Evolutionary conservation across 2,888 invertebrate species (phyloP), one percentile per base, ranked within the genome.

Genomic region (Pseudococcus viburni): DNA sequence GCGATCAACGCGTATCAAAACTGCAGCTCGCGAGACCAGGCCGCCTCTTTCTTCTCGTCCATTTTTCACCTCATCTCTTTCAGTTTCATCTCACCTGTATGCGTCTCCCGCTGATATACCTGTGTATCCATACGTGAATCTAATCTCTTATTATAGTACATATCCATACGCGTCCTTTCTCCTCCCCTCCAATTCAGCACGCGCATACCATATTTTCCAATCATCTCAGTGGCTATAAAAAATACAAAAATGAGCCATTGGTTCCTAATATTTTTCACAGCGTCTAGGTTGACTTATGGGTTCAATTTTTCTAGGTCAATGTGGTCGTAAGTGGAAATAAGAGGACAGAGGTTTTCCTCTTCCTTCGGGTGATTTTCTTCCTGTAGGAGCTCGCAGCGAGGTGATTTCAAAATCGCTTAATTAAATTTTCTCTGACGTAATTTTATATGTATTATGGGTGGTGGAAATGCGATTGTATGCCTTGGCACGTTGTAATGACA

Each of bases 201-300:
- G 84, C 84, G 84, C 55, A 84, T 55, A 84, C 84, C 48, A 55
- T 22, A 19, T 55, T 84, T 55, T 84, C n/a, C 84, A 51, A 48
- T 39, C 42, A 84, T 84, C 11, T 51, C 17, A 51, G 55, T 55
- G 26, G 15, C 51, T 19, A 73, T 26, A 33, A 26, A 22, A 33
- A 6, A n/a, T 0, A n/a, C 26, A 33, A 73, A 73, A 73, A 26
- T 12, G 12, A 12, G n/a, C 12, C 68, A 33, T 26, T 73, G 26
- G 33, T 73, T 26, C 33, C 68, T 73, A 73, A 73, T 73, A 33
- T 33, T 33, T 33, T 33, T 33, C 26, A 33, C 26, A 33, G 26
- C 11, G n/a, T 73, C 8, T 8, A 1, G 5, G 22, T 64, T 17
- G 59, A 59, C 46, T 55, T 15, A 15, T 55, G n/a, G n/a, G 9